Base-by-base conservation (phyloP, 2,888 invertebrate species). In the Cremastinae sp. region DNA sequence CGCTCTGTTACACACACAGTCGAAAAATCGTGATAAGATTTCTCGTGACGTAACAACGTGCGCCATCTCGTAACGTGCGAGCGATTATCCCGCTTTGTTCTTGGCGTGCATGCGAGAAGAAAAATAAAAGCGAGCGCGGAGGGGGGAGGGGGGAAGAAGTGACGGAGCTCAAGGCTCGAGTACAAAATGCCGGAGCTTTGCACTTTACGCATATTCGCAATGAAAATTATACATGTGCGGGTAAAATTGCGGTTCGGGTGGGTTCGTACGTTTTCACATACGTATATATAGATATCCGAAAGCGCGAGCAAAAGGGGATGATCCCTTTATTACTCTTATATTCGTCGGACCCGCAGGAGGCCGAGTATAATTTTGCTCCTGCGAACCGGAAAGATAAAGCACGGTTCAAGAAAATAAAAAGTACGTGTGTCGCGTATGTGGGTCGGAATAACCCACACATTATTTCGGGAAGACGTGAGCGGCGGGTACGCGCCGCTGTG, bases 351-450 rank as follows among this genome's bases (percentile, higher is more conserved):
- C 66, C 59, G 45, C 53, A 59, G 20, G 12, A 45, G 49, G 43
- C 58, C 58, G 9, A 69, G 72, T 72, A 73, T 64, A 76, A 76
- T 73, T 76, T 73, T 54, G 47, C 64, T 76, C 53, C 69, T 69
- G 3, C 68, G 68, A 73, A 68, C 59, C 68, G 64, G 72, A 72
- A 72, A 76, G 76, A 76, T 76, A 76, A 76, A 76, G 72, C 76
- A 76, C 73, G 69, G 68, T 72, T 72, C 73, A 16, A 65, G 72
- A 53, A 72, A 66, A 72, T 71, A 59, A 45, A 41, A 58, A 28
- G 16, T 12, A 18, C 41, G 38, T 4, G 62, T 38, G 12, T n/a
- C 3, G 18, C 20, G 1, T 38, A 18, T 8, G 28, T 18, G 49
- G 45, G 14, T 68, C 54, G 36, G 49, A 59, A 56, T 7, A 43